Evolutionary conservation across 2,797 vertebrate genomes (phyloP), one percentile per base, ranked within the genome.

Genomic region (Nasua narica): DNA sequence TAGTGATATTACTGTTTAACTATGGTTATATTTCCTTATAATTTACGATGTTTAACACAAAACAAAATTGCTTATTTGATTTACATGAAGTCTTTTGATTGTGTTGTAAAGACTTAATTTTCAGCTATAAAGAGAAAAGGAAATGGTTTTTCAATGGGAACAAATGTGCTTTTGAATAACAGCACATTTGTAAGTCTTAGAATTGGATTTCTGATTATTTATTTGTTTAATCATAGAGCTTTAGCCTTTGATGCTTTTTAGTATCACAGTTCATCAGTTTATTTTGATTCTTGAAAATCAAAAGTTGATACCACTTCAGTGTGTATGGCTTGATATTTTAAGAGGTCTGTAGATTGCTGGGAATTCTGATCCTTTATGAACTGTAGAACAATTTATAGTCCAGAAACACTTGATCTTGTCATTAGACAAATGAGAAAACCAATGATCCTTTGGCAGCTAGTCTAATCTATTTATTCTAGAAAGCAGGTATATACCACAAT

Each of bases 381-480:
- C 97, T 98, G 90, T 95, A 97, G 97, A 98, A 98, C 97, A 98
- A 98, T 98, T 98, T 98, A 97, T 96, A 96, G 97, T 98, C 97
- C 97, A 94, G 96, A 97, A 98, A 97, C 95, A 97, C 96, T 97
- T 98, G 98, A 97, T 97, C 97, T 98, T 98, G 92, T 96, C 96
- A 92, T 97, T 98, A 99, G 98, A 99, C 98, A 99, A 99, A 99
- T 99, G 98, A 97, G 98, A 97, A 94, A 98, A 98, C 98, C 98
- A 98, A 89, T 97, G 97, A 98, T 98, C 98, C 98, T 98, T 97
- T 97, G 98, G 98, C 98, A 97, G 97, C 98, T 97, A 83, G 95
- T 97, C 97, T 98, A 98, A 99, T 99, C 98, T 98, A 98, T 99
- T 98, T 98, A 96, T 98, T 97, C 98, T 96, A 97, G 98, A 98